Base-by-base conservation (phyloP, 2,113 vertebrate genomes). In the Trogon surrucura region DNA sequence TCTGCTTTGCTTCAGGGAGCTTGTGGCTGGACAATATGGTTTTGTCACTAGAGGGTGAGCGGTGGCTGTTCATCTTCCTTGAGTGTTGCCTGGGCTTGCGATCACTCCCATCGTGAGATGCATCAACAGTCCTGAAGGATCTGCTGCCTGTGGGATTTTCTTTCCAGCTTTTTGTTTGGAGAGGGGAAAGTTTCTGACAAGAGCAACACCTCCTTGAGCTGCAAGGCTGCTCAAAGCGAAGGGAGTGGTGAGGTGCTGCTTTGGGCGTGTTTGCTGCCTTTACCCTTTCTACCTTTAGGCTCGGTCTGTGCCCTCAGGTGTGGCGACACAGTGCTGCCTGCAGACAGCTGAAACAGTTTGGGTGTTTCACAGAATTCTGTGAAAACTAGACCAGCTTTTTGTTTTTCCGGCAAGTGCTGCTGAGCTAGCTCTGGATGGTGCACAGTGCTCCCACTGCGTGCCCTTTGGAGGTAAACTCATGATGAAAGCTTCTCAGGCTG, bases 41-140 rank as follows among this genome's bases (percentile, higher is more conserved):
- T 58, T 22, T 74, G 23, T 91, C 61, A 51, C 32, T 38, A 25
- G 47, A 56, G 56, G 48, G 54, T 56, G n/a, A 75, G 73, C 36
- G 57, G 69, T 26, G n/a, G 26, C 0, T 2, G 45, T 9, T 65
- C 45, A 17, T 45, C 6, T 15, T 41, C 60, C 64, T 62, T 13
- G 53, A 62, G 48, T 17, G n/a, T 58, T 44, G 58, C 64, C 65
- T 50, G 89, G 30, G 41, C 8, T 58, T 29, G 13, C 9, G 41
- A 29, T 53, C 0, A 0, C 71, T 38, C 44, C n/a, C 60, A 67
- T 19, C 30, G 48, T 10, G 26, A 50, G 36, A 75, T 0, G 1
- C 25, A 41, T 23, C 27, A 34, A 45, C 21, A 41, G 48, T 9
- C 3, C 50, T 47, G 56, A 57, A 62, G 56, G 56, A 34, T 74